Evolutionary conservation across 2,113 vertebrate species (phyloP), one percentile per base, ranked within the genome.

Genomic region (human (Homo sapiens)): DNA sequence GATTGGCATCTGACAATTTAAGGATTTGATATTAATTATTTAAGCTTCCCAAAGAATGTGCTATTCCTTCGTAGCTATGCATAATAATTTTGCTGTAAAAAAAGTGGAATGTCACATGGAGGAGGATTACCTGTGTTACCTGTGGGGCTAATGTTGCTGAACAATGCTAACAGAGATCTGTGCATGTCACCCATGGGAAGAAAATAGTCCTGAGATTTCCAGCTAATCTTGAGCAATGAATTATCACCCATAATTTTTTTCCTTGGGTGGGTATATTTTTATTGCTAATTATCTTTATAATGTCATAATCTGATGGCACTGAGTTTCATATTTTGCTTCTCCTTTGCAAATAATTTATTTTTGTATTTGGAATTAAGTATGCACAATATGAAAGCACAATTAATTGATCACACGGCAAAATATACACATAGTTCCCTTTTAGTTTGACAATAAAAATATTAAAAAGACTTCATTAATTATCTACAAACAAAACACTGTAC

Each of bases 221-320:
- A 52, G 1, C 25, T 96, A 92, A 84, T 92, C 43, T 25, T 66
- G 48, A 90, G 57, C 25, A 40, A 92, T 87, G 45, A 92, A 61
- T 95, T 50, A n/a, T 12, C 14, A 6, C 40, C 50, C 35, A 5
- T 48, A 57, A 84, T 87, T 96, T 93, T 64, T 93, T 93, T 43
- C 52, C 40, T 59, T 76, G 32, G 0, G 48, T 92, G 52, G 6
- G 8, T 92, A 3, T 93, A 50, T 93, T 96, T 94, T 89, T 93
- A 10, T 45, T 82, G 8, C 79, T 96, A 89, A 93, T 83, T 95
- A 79, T 50, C 70, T 83, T 89, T 94, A 68, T 96, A 73, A 78
- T 79, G 73, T 66, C 52, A 64, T 75, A 61, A 4, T 96, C 73
- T 82, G 17, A 89, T n/a, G 61, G 40, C 7, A 22, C 25, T 2